Percentiles rank a stretch among this genome's conserved stretches.
These are phyloP conservation scores for Garra rufa DNA, from an alignment of 2,113 vertebrate species.

Conservation along the genomic window DNA sequence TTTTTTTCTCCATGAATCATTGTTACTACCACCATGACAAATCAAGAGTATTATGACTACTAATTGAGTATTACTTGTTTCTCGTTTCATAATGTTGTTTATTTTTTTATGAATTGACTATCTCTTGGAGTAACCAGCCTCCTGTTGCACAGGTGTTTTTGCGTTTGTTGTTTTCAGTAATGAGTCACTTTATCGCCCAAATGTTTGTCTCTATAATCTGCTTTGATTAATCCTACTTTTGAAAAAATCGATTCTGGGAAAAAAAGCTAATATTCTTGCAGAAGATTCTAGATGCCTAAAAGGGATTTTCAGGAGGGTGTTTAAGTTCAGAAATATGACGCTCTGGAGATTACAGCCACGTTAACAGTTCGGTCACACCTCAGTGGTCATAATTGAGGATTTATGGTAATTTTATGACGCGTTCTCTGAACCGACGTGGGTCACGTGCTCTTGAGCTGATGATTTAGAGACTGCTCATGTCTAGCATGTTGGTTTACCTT, in stretches of 20 bases:
- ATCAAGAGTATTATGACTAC: conserved; percentile 48
- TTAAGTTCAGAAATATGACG: not conserved
- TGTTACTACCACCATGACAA: conserved; percentile 48
- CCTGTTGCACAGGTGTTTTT: conserved; percentile 56
- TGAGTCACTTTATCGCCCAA: conserved; percentile 17
- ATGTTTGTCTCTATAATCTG: conserved; percentile 19
- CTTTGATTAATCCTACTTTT: not conserved
- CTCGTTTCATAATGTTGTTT: not conserved
- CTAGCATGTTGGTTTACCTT: not conserved
- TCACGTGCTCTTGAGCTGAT: not conserved
- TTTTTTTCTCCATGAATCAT: conserved; percentile 32
- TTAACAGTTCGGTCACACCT: not conserved
- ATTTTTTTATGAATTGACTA: not conserved
- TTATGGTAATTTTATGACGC: not conserved
- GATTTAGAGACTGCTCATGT: not conserved
- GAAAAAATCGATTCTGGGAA: not conserved
- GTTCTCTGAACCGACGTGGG: not conserved
- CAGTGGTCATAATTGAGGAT: not conserved
- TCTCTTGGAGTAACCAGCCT: conserved; percentile 58
- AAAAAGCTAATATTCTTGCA: conserved; percentile 4
- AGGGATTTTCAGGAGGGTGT: not conserved
- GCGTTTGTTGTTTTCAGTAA: conserved; percentile 44
- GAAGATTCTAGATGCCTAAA: not conserved
- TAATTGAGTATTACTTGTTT: conserved; percentile 21
- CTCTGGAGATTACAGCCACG: not conserved